Evolutionary conservation across 2,797 vertebrate species (phyloP).

Genomic region (Sebastes kiyomatsui): DNA sequence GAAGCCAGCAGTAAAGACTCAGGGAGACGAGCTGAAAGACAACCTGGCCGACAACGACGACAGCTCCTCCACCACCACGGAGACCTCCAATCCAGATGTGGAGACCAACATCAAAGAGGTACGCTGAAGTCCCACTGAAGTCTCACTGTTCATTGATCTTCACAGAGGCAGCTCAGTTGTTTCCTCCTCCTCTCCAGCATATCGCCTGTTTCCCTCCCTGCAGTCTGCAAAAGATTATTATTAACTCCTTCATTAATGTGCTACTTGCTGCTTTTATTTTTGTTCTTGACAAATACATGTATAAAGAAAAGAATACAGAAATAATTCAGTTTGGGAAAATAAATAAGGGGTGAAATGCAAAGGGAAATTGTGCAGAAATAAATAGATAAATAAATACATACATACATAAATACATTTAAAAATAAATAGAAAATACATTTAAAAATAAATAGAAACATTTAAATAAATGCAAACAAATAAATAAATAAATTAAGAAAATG

Average conservation of each 20-base stretch:
- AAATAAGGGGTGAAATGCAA: no score
- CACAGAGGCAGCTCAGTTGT: neutral
- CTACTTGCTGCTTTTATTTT: neutral
- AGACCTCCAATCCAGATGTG: constrained; percentile 96
- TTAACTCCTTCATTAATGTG: neutral
- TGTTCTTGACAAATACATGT: no score
- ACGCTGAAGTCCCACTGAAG: neutral
- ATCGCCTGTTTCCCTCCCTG: neutral
- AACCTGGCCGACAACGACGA: constrained; percentile 92
- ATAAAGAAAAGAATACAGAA: no score
- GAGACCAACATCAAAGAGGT: constrained; percentile 94
- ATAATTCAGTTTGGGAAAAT: no score
- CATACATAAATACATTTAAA: no score
- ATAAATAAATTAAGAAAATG: no score
- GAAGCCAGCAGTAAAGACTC: constrained; percentile 85
- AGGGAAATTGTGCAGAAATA: no score
- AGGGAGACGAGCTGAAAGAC: constrained; percentile 93
- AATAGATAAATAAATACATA: no score
- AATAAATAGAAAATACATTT: no score
- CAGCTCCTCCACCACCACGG: constrained; percentile 98
- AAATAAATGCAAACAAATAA: no score
- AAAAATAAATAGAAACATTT: no score
- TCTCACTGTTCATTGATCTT: no score
- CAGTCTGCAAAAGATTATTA: neutral
- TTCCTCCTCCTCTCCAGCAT: neutral